Conservation (phyloP, 2,888 invertebrate species). For the Athalia circularis region DNA sequence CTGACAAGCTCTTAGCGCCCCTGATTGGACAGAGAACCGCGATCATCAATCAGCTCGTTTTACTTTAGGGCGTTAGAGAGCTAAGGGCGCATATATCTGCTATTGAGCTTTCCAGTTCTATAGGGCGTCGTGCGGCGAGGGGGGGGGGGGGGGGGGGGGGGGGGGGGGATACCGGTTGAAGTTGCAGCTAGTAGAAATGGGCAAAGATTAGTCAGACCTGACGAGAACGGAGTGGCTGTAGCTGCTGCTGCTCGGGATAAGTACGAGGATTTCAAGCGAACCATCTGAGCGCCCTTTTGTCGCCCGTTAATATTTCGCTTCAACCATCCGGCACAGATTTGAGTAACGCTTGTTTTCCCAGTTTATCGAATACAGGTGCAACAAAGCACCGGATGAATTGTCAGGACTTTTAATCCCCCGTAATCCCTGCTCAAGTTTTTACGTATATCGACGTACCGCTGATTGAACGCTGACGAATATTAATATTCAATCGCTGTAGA, state of each 20-base stretch:
- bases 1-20: conserved; percentile 20
- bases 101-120: conserved; percentile 21
- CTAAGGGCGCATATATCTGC: conserved; percentile 4
- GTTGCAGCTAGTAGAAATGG: conserved; percentile 14
- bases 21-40: conserved; percentile 15
- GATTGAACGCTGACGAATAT: background rate
- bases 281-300: background rate
- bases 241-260: background rate
- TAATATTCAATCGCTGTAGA: background rate
- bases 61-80: conserved; percentile 14
- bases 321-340: conserved; percentile 7
- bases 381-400: background rate
- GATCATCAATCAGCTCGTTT: conserved; percentile 31
- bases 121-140: no score
- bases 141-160: no score
- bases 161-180: background rate
- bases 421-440: background rate
- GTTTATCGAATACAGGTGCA: conserved; percentile 14
- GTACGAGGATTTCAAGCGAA: conserved; percentile 16
- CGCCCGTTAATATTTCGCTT: conserved; percentile 3
- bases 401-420: background rate
- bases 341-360: conserved; percentile 14
- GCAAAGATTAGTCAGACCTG: conserved; percentile 33
- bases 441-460: background rate
- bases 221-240: conserved; percentile 20